phyloP scores from a whole-genome alignment of 2,888 invertebrate genomes.

The Polydesmus complanatus region DNA sequence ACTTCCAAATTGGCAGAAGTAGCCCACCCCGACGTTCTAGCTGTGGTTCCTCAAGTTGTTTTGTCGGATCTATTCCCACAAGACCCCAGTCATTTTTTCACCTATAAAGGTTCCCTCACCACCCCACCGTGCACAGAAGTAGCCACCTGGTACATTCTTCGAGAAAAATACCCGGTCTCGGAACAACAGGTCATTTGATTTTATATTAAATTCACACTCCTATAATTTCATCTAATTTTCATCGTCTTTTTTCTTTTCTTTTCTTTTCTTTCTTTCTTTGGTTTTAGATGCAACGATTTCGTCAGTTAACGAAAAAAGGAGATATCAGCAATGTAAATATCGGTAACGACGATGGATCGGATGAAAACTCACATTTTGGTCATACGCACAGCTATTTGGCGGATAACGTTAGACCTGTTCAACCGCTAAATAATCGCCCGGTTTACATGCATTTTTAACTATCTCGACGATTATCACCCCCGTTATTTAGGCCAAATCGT shows the following conservation, averaged over 20 bases:
- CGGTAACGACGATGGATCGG: no score
- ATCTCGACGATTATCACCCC: no score
- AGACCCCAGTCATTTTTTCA: not conserved
- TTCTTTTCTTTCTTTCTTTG: not conserved
- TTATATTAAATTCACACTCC: not conserved
- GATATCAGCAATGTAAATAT: not conserved
- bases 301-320: not conserved
- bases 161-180: not conserved
- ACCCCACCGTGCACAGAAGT: not conserved
- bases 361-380: no score
- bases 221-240: not conserved
- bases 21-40: not conserved
- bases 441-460: not conserved
- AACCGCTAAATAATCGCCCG: not conserved
- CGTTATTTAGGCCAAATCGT: no score
- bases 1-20: not conserved
- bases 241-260: not conserved
- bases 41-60: not conserved
- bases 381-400: not conserved
- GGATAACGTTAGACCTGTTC: not conserved
- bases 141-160: not conserved
- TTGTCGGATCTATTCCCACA: not conserved
- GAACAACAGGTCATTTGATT: not conserved
- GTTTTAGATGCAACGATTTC: not conserved
- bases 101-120: not conserved